phyloP scores from a whole-genome alignment of 2,888 invertebrate species.

The Stenodera caucasica region DNA sequence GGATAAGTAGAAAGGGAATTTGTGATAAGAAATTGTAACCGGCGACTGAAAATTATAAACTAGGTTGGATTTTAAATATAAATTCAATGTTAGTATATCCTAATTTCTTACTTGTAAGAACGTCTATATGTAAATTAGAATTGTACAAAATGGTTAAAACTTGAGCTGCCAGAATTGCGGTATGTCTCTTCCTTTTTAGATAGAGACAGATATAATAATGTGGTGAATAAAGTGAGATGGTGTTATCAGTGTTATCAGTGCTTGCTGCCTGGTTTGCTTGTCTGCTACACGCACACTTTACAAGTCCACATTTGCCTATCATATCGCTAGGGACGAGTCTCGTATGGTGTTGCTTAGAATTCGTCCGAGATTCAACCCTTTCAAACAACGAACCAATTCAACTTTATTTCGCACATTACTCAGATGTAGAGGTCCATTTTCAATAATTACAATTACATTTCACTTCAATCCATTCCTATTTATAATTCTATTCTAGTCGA shows the following conservation, averaged over 20 bases:
- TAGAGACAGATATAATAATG: too few species aligned
- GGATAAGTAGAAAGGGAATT: neutral
- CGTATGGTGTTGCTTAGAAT: slow-evolving; percentile 25
- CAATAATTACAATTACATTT: slow-evolving; percentile 19
- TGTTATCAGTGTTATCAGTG: slow-evolving; percentile 44
- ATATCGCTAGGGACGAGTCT: slow-evolving; percentile 42
- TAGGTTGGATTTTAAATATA: slow-evolving; percentile 3
- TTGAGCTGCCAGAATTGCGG: slow-evolving; percentile 40
- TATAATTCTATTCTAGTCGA: neutral
- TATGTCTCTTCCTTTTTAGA: slow-evolving; percentile 35
- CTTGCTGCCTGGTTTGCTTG: slow-evolving; percentile 11
- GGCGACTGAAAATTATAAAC: slow-evolving; percentile 1
- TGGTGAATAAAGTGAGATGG: slow-evolving; percentile 26
- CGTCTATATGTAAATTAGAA: slow-evolving; percentile 41
- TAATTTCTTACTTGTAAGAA: slow-evolving; percentile 42
- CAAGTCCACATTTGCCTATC: slow-evolving; percentile 45
- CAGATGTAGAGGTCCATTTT: slow-evolving; percentile 12
- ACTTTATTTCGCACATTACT: slow-evolving; percentile 20
- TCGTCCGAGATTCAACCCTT: slow-evolving; percentile 17
- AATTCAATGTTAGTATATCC: slow-evolving; percentile 38
- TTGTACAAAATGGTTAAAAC: slow-evolving; percentile 41
- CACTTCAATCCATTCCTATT: neutral
- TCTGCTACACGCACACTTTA: slow-evolving; percentile 44
- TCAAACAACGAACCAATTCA: slow-evolving; percentile 24
- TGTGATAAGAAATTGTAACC: neutral